Evolutionary conservation across 53 echinoderm and acorn worm genomes (phyloP).

Genomic region (Actinopyga echinites): DNA sequence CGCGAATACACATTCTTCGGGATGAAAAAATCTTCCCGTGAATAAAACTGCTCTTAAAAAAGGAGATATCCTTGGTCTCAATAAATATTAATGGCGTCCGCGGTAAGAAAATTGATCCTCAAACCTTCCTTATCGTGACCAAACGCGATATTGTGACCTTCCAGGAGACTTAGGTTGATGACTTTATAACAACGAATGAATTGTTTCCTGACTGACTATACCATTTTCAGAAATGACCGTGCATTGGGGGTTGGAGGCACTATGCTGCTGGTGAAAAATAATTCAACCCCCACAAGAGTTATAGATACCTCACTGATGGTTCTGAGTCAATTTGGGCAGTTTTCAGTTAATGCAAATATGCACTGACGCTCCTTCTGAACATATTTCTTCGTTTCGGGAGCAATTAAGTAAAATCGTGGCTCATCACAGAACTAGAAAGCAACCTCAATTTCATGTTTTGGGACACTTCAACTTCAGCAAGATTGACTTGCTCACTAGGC

Average conservation of each 20-base stretch:
- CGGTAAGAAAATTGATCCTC: background rate
- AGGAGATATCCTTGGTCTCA: background rate
- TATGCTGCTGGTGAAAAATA: background rate
- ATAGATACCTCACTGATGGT: background rate
- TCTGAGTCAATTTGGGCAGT: background rate
- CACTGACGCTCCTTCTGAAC: background rate
- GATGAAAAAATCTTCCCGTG: background rate
- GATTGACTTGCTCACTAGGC: background rate
- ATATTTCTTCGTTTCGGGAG: background rate
- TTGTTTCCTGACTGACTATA: background rate
- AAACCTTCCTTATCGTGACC: constrained; percentile 1
- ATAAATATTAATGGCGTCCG: constrained; percentile 4
- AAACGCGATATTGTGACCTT: background rate
- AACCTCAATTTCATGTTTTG: background rate
- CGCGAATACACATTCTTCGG: background rate
- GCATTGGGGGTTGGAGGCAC: background rate
- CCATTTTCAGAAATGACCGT: background rate
- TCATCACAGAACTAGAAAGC: background rate
- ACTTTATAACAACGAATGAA: background rate
- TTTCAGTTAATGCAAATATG: background rate
- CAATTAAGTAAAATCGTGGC: background rate
- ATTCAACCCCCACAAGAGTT: background rate
- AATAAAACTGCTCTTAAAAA: background rate
- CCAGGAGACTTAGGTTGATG: constrained; percentile 1
- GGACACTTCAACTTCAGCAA: background rate